Base-by-base conservation (phyloP, 2,888 invertebrate genomes). In the Ophioninae sp. region DNA sequence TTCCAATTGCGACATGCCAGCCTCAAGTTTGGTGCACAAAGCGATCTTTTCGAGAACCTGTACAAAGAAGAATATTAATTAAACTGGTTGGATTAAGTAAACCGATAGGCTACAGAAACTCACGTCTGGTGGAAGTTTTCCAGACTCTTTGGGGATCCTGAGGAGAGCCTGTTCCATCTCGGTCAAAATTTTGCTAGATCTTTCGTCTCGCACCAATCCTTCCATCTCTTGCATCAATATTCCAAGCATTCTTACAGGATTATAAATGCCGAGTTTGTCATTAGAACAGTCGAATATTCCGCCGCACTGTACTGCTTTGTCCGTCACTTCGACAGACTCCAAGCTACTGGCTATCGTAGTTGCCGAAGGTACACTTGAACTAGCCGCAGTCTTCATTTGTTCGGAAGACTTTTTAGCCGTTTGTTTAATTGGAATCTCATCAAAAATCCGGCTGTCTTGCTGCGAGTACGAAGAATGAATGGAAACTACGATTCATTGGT, bases 211-310 rank as follows among this genome's bases (percentile, higher is more conserved):
- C 8, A 89, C 84, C 3, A 87, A 65, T 58, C 85, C 85, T 30
- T 89, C 86, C 67, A 91, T 85, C 69, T 91, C 88, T 68, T 88
- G 89, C 85, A 91, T 90, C 76, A 91, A 83, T 69, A 88, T 87
- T 0, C 79, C 87, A 41, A 91, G 84, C 41, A 87, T 88, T 56
- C 87, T 85, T 10, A 90, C 85, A 13, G 91, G 90, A 88, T 89
- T 90, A 22, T 88, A 87, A 37, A 83, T 87, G 22, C 83, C 74
- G 69, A 88, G 88, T 83, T 79, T 88, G 5, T 89, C 87, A 37
- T 87, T 86, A 0, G 74, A 69, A 64, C 72, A 80, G 37, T 88
- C 87, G 69, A 87, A 89, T 74, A 88, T 85, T 39, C 87, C 88
- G 8, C 86, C 85, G 71, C 87, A 88, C 82, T 91, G 91, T 2